Evolutionary conservation across 2,888 invertebrate genomes (phyloP), one percentile per base, ranked within the genome.

Genomic region (Acanthococcus lagerstroemiae): DNA sequence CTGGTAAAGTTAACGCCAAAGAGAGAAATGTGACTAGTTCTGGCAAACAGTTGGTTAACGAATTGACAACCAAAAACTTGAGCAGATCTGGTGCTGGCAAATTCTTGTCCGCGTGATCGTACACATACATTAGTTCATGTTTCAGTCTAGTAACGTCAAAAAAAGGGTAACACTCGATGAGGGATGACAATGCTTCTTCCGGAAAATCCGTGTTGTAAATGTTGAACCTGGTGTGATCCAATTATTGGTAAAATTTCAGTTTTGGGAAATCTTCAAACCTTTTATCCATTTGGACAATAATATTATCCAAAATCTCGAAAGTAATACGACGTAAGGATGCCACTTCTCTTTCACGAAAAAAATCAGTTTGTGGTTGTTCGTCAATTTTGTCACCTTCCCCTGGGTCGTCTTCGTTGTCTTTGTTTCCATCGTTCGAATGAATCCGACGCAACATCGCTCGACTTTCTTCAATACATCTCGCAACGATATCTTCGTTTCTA

Each of bases 201-300:
- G 22, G 60, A 37, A 60, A 54, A 44, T 54, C 1, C 4, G 6
- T 22, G 6, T 52, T 3, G 17, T 67, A 52, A n/a, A 1, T 45
- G 45, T 67, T 12, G 24, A 60, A 54, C 22, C 44, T 60, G 24
- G 52, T 30, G 21, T 48, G 54, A 45, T 60, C 60, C n/a, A 7
- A 22, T 21, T 60, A 7, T 15, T 57, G 30, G 9, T 27, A 30
- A 24, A 66, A 58, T 24, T 58, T 21, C 25, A 58, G 3, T 45
- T 52, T 17, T 3, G 37, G 15, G 50, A 24, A 45, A 66, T 58
- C 66, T 25, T 44, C 55, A 50, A 60, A 67, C 54, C 52, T 6
- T 21, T 37, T 37, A 15, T 37, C 37, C 37, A 37, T 37, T 37
- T 37, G 37, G 15, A 37, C 15, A 15, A 15, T 37, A 37, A 37